phyloP scores from a whole-genome alignment of 2,888 invertebrate genomes.

The Lepetodrilus schrolli region DNA sequence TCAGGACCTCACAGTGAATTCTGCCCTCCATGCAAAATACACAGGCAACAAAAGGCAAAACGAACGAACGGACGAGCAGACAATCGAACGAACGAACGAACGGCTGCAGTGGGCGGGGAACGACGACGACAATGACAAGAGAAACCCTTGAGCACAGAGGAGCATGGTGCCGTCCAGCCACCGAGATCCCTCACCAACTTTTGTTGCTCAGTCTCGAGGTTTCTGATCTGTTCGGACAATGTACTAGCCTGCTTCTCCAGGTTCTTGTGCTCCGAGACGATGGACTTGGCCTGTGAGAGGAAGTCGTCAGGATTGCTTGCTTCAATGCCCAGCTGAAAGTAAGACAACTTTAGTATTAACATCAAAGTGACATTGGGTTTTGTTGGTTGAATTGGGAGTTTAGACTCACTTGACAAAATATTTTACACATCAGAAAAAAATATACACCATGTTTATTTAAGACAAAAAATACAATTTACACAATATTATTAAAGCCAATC shows the following conservation, averaged over 20 bases:
- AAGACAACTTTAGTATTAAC: too few species aligned
- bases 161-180: constrained; percentile 7
- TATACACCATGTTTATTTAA: too few species aligned
- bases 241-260: constrained; percentile 90
- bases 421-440: too few species aligned
- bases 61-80: background rate
- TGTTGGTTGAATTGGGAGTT: too few species aligned
- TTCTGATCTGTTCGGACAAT: constrained; percentile 87
- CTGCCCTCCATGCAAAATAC: too few species aligned
- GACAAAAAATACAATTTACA: too few species aligned
- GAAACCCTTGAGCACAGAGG: constrained; percentile 7
- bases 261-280: constrained; percentile 93
- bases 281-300: constrained; percentile 79
- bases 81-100: background rate
- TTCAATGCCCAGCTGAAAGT: constrained; percentile 83
- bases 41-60: background rate
- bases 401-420: too few species aligned
- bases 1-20: too few species aligned
- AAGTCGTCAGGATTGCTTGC: constrained; percentile 75
- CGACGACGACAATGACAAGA: background rate
- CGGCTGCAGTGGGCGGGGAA: background rate
- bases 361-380: too few species aligned
- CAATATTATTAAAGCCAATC: too few species aligned
- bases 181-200: constrained; percentile 55
- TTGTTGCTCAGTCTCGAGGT: constrained; percentile 79